Conservation (phyloP, 2,888 invertebrate species). For the Pterostichus niger region DNA sequence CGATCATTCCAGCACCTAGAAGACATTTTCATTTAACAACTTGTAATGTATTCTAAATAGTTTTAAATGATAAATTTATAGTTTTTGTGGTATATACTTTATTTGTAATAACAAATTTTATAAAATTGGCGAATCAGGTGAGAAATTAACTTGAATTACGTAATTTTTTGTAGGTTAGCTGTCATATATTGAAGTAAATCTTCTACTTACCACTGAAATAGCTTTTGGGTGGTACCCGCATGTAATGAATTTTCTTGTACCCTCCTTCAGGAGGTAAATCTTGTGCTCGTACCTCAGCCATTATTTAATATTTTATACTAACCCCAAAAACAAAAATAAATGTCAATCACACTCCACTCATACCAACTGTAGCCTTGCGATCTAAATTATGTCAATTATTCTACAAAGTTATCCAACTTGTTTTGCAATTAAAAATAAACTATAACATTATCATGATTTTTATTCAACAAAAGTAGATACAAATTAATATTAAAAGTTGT, state of each 20-base stretch:
- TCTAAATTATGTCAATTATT: no score
- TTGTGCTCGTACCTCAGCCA: constrained; percentile 81
- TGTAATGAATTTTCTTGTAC: constrained; percentile 87
- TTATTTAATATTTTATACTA: constrained; percentile 67
- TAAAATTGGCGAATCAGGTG: constrained; percentile 40
- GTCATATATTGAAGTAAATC: constrained; percentile 27
- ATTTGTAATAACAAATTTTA: constrained; percentile 43
- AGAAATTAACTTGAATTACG: constrained; percentile 65
- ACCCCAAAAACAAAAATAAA: constrained; percentile 30
- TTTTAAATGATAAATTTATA: not conserved
- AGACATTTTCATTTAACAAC: constrained; percentile 62
- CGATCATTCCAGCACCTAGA: constrained; percentile 83
- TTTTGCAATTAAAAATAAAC: no score
- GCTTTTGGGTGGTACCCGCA: constrained; percentile 85
- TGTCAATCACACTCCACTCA: constrained; percentile 44
- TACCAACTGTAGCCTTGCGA: not conserved
- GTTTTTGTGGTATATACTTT: not conserved
- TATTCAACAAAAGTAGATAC: constrained; percentile 57
- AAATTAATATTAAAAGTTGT: constrained; percentile 44
- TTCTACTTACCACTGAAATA: constrained; percentile 82
- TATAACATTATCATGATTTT: constrained; percentile 5
- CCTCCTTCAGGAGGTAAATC: constrained; percentile 97
- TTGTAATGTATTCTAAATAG: not conserved
- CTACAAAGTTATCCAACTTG: no score
- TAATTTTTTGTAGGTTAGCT: constrained; percentile 65